A percentile compares a stretch with the other conserved stretches of the same genome.
phyloP scores from a whole-genome alignment of 2,888 invertebrate species.

The Drosophila borborema region DNA sequence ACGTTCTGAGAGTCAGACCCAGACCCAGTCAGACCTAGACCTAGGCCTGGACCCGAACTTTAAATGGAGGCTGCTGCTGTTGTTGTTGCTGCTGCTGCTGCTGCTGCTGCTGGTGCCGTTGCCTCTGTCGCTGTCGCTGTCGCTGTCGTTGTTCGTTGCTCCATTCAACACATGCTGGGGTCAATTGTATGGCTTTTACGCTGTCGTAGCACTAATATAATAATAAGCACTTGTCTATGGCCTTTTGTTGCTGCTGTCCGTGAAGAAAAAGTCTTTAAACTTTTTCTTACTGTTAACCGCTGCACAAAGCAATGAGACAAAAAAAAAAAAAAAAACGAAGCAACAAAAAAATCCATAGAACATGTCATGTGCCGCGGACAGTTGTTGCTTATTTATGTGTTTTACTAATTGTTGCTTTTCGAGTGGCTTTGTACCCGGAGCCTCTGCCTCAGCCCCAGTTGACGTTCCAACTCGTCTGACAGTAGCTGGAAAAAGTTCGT shows the following conservation, averaged over 20 bases:
- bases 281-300: constrained; percentile 42
- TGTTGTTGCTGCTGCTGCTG: background rate
- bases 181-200: constrained; percentile 68
- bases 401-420: constrained; percentile 59
- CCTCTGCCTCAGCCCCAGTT: constrained; percentile 3
- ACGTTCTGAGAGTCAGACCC: constrained; percentile 23
- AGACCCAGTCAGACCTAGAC: constrained; percentile 22
- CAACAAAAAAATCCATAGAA: constrained; percentile 19
- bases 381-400: constrained; percentile 53
- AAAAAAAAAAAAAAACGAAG: constrained; percentile 6
- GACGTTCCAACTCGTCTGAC: constrained; percentile 17
- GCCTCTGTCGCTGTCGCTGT: constrained; percentile 5
- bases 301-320: constrained; percentile 25
- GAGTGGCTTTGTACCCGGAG: constrained; percentile 20
- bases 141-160: background rate
- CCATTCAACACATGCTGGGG: constrained; percentile 47
- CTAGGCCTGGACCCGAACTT: constrained; percentile 9
- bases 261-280: constrained; percentile 43
- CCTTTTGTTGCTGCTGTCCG: constrained; percentile 52
- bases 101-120: background rate
- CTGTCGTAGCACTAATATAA: constrained; percentile 71
- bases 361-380: constrained; percentile 39
- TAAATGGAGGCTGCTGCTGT: background rate
- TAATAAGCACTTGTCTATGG: constrained; percentile 69
- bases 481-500: constrained; percentile 56